Conservation (phyloP, 1,140 invertebrate genomes). For the Rhagoletis zephyria region DNA sequence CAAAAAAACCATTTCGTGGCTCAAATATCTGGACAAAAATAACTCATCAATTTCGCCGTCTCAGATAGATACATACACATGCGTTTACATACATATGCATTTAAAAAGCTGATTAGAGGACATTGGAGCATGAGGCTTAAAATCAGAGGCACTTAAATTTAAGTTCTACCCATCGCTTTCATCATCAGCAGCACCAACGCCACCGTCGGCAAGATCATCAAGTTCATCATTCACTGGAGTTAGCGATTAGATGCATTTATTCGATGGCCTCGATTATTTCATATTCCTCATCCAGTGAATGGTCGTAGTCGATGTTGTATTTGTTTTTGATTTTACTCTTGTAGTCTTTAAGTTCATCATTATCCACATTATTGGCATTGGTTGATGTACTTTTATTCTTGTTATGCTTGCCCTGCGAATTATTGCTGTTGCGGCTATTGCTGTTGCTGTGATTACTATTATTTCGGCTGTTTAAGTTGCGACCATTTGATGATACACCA, state of each 20-base stretch:
- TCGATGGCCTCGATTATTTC: constrained; percentile 73
- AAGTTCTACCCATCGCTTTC: background rate
- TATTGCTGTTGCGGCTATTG: constrained; percentile 61
- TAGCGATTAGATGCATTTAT: constrained; percentile 58
- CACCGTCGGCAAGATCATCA: constrained; percentile 30
- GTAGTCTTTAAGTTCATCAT: constrained; percentile 70
- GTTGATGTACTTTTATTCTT: constrained; percentile 53
- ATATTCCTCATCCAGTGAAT: constrained; percentile 73
- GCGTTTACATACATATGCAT: background rate
- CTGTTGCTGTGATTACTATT: constrained; percentile 58
- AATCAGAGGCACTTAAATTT: background rate
- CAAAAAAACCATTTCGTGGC: background rate
- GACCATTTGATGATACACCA: constrained; percentile 53
- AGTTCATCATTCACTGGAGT: constrained; percentile 30
- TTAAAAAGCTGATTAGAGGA: background rate
- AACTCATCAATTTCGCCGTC: background rate
- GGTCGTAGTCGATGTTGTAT: constrained; percentile 73
- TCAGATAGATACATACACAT: background rate
- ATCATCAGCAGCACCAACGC: background rate
- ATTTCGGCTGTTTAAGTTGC: constrained; percentile 64
- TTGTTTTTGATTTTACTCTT: constrained; percentile 73
- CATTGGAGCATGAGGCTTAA: background rate
- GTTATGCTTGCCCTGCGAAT: constrained; percentile 37
- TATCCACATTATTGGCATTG: constrained; percentile 67
- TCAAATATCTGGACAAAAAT: background rate